phyloP scores from a whole-genome alignment of 2,888 invertebrate species.

The Erpobdella octoculata region DNA sequence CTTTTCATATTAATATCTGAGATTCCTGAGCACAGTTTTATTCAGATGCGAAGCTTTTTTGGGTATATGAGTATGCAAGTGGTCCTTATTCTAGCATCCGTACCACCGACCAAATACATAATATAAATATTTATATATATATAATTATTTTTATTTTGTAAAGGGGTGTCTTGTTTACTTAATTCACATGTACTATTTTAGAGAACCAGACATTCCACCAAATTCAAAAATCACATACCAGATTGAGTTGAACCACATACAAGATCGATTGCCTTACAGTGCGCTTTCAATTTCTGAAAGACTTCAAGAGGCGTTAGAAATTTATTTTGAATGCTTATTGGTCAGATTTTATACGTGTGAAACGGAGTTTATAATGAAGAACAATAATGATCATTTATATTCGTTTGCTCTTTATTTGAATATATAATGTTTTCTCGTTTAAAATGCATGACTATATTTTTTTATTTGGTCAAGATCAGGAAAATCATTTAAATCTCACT shows the following conservation, averaged over 20 bases:
- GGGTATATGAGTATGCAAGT: no score
- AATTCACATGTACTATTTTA: slow-evolving; percentile 36
- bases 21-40: no score
- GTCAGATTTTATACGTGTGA: slow-evolving; percentile 27
- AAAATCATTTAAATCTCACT: neutral
- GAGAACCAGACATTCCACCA: slow-evolving; percentile 61
- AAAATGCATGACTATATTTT: neutral
- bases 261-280: slow-evolving; percentile 61
- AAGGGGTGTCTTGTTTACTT: neutral
- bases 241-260: slow-evolving; percentile 64
- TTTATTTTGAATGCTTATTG: no score
- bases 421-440: neutral
- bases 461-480: neutral
- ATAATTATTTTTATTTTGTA: no score
- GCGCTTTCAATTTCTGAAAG: slow-evolving; percentile 62
- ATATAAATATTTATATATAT: no score
- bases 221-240: slow-evolving; percentile 64
- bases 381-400: slow-evolving; percentile 2
- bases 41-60: no score
- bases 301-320: slow-evolving; percentile 67
- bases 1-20: no score
- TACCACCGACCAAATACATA: no score
- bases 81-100: no score
- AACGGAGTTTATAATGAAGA: neutral
- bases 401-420: slow-evolving; percentile 22